Percentiles rank a stretch among this genome's conserved stretches.
phyloP scores from a whole-genome alignment of 2,113 vertebrate genomes.

The Cnemophilus loriae region DNA sequence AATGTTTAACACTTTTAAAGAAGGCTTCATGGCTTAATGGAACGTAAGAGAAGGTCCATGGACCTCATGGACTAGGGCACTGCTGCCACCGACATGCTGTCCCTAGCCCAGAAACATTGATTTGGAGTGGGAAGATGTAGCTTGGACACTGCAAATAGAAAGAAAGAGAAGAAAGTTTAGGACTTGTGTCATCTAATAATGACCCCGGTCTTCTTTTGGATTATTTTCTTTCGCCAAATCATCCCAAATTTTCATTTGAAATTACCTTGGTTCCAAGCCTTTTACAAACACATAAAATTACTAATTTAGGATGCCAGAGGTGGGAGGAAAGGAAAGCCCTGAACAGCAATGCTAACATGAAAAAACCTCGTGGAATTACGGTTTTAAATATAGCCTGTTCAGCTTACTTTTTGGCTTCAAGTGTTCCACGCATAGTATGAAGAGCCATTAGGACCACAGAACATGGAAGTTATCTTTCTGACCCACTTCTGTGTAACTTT shows the following conservation, averaged over 20 bases:
- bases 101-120: background rate
- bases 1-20: background rate
- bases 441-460: background rate
- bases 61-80: background rate
- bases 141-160: background rate
- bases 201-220: background rate
- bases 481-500: background rate
- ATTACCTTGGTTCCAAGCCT: background rate
- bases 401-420: background rate
- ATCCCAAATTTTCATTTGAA: background rate
- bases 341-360: background rate
- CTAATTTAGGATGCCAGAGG: background rate
- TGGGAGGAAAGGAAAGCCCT: background rate
- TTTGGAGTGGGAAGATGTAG: background rate
- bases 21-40: background rate
- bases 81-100: background rate
- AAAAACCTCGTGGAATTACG: fast-evolving
- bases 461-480: background rate
- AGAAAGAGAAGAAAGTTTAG: background rate
- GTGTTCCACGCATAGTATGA: background rate
- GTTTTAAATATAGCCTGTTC: background rate
- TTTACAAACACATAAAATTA: background rate
- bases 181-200: background rate
- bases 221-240: background rate
- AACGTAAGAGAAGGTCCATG: background rate